These are phyloP conservation scores for Chironex yamaguchii DNA, from an alignment of 30 jellyfish, hydroid and myxozoan species.

Conservation along the genomic window DNA sequence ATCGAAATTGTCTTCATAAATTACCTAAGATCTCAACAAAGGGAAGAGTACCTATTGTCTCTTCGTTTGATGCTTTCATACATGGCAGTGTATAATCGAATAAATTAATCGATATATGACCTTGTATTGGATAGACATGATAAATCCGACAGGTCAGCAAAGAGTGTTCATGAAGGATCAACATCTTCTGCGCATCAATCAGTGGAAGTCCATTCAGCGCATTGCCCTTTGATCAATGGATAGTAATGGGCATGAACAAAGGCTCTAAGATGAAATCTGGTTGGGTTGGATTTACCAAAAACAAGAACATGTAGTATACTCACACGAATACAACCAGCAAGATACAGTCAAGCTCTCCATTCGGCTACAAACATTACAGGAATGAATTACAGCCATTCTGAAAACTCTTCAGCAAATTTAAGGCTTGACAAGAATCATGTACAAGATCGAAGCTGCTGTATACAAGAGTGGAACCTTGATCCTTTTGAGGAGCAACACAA, in stretches of 20 bases:
- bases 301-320: slow-evolving; percentile 25
- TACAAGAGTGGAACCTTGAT: slow-evolving; percentile 25
- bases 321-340: slow-evolving; percentile 35
- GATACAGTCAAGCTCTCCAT: slow-evolving; percentile 55
- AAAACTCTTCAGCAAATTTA: slow-evolving; percentile 23
- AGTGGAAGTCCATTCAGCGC: slow-evolving; percentile 1
- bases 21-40: no score
- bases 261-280: slow-evolving; percentile 58
- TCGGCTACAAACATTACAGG: slow-evolving; percentile 31
- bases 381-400: slow-evolving; percentile 19
- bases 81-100: no score
- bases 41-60: slow-evolving; percentile 33
- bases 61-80: slow-evolving; percentile 25
- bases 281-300: slow-evolving; percentile 18
- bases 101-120: no score
- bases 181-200: no score
- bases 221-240: slow-evolving; percentile 1
- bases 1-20: no score
- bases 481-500: slow-evolving; percentile 39
- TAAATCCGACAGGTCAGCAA: no score
- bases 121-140: no score
- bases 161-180: no score
- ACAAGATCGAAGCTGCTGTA: slow-evolving; percentile 20
- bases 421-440: slow-evolving; percentile 45
- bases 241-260: slow-evolving; percentile 51